Percentiles rank a stretch among this genome's conserved stretches.
phyloP scores from a whole-genome alignment of 2,888 invertebrate genomes.

The Hesperia comma region DNA sequence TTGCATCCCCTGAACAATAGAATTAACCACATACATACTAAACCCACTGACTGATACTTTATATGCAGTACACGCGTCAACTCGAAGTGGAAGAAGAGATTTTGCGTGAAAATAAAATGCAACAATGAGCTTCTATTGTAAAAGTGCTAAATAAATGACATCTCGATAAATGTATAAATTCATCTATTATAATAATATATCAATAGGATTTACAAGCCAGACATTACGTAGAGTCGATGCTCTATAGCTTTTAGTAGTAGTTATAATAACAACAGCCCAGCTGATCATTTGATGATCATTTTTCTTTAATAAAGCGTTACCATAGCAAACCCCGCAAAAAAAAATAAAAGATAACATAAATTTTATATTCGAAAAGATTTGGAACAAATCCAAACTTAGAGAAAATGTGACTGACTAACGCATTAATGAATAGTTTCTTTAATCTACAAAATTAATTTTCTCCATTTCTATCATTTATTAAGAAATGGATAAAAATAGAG shows the following conservation, averaged over 20 bases:
- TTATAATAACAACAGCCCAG: no score
- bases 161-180: no score
- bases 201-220: no score
- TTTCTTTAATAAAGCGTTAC: no score
- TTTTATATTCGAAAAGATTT: neutral
- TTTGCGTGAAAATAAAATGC: slow-evolving; percentile 15
- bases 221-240: no score
- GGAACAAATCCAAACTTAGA: neutral
- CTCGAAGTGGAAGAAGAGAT: slow-evolving; percentile 11
- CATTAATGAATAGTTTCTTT: slow-evolving; percentile 13
- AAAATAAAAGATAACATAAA: neutral
- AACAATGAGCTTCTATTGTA: neutral
- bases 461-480: neutral
- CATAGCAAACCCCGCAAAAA: no score
- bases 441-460: slow-evolving; percentile 15
- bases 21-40: slow-evolving; percentile 9
- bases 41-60: neutral
- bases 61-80: slow-evolving; percentile 15
- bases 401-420: neutral
- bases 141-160: neutral
- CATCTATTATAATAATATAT: no score
- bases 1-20: slow-evolving; percentile 23
- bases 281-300: no score
- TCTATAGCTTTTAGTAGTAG: no score
- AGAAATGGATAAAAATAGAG: slow-evolving; percentile 6